Evolutionary conservation across 1,140 invertebrate species (phyloP), one percentile per base, ranked within the genome.

Genomic region (Mylabris phalerata): DNA sequence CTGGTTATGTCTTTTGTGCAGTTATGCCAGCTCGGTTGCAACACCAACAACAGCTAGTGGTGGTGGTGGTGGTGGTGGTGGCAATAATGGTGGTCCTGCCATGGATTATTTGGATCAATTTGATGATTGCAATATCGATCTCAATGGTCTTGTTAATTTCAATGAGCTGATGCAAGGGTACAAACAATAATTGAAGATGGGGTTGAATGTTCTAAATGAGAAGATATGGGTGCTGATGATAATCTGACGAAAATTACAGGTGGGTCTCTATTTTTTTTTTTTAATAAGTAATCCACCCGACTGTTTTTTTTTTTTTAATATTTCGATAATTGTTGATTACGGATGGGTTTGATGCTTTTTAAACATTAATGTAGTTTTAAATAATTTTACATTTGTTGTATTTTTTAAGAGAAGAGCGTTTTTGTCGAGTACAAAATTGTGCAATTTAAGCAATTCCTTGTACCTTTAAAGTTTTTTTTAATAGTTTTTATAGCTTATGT

Each of bases 61-160:
- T 67, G 25, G 41, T 42, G 41, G 67, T 68, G 0, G 73, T 73
- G 39, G 67, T 52, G 52, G 73, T 67, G 43, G 1, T 1, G n/a
- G n/a, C n/a, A 4, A 4, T n/a, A 42, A 42, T 42, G 41, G 41
- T 42, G 72, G 71, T 26, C 74, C 74, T 70, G 75, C 74, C 46
- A 79, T 75, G 65, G 78, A 79, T 4, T 69, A 78, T 42, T 73
- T 78, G 50, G 77, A 79, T 57, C 72, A 75, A 55, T 71, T 78
- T n/a, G 75, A 78, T 5, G 75, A 75, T 3, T 74, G 72, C 63
- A 75, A 77, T 44, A 72, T 77, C 4, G 75, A 77, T 11, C 11
- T 42, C 9, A 75, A 77, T 19, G 72, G 73, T 50, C 72, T 77
- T 45, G 75, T 65, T 41, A 64, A 67, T 46, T 63, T 68, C 50